Percentiles rank a stretch among this genome's conserved stretches.
Evolutionary conservation across 2,888 invertebrate genomes (phyloP).

Genomic region (Magallana nippona): DNA sequence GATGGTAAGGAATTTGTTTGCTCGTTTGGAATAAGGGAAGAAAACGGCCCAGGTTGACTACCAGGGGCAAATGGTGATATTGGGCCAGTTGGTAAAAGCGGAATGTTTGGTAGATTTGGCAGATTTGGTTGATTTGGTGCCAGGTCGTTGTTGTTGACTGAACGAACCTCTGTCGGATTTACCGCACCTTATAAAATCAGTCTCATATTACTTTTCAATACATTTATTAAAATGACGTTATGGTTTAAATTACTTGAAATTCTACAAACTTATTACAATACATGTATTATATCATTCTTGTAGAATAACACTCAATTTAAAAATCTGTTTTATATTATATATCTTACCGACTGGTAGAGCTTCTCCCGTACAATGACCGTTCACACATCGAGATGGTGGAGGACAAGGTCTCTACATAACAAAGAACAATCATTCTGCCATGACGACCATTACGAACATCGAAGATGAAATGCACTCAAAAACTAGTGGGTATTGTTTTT

Average conservation of each 20-base stretch:
- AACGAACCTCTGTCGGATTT: background rate
- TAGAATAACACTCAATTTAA: too few relatives aligned
- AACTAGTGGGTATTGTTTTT: too few relatives aligned
- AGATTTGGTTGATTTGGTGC: too few relatives aligned
- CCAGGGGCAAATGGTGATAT: background rate
- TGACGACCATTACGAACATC: too few relatives aligned
- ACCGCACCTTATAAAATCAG: background rate
- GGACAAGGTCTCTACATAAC: background rate
- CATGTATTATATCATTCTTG: too few relatives aligned
- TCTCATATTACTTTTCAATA: background rate
- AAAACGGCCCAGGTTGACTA: background rate
- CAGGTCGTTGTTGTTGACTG: background rate
- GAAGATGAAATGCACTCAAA: too few relatives aligned
- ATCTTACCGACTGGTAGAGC: conserved; percentile 4
- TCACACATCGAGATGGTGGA: background rate
- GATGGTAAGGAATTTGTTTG: background rate
- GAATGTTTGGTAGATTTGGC: background rate
- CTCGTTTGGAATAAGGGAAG: background rate
- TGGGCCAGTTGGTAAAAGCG: background rate
- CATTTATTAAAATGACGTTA: too few relatives aligned
- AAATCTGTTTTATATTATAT: too few relatives aligned
- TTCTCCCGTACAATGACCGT: conserved; percentile 6
- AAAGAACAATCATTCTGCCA: background rate
- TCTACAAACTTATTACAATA: too few relatives aligned
- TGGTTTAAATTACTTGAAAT: too few relatives aligned